Percentiles rank a stretch among this genome's conserved stretches.
Conservation (phyloP, 2,888 invertebrate species). For the Gryllus longicercus region DNA sequence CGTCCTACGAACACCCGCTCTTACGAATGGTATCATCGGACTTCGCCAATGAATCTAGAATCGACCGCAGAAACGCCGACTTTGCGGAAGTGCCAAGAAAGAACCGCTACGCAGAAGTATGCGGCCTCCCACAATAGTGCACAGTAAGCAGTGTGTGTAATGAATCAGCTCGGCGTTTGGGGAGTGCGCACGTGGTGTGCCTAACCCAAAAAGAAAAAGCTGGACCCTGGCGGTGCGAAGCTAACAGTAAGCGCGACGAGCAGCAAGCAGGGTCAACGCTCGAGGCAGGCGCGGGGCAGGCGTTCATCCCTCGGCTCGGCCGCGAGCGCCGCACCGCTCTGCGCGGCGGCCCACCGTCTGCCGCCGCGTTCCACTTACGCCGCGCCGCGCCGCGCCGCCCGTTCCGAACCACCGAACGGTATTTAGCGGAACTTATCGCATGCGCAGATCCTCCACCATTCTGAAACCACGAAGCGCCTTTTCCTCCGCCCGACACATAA, state of each 20-base stretch:
- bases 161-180: constrained; percentile 1
- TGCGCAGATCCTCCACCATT: no score
- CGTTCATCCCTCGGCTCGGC: neutral
- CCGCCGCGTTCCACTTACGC: neutral
- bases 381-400: no score
- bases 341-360: no score
- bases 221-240: constrained; percentile 5
- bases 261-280: neutral
- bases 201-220: constrained; percentile 17
- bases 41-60: neutral
- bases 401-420: no score
- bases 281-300: neutral
- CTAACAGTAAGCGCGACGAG: constrained; percentile 6
- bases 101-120: constrained; percentile 17
- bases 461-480: no score
- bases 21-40: no score
- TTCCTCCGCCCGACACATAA: no score
- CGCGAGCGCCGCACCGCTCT: no score
- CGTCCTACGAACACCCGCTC: no score
- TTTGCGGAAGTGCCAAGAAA: neutral
- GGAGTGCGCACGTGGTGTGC: constrained; percentile 4
- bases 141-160: constrained; percentile 2
- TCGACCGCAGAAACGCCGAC: neutral
- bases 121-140: constrained; percentile 7
- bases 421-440: no score